These are phyloP conservation scores for Paragorgia papillata DNA, from an alignment of 92 coral and sea anemone genomes.

Conservation along the genomic window DNA sequence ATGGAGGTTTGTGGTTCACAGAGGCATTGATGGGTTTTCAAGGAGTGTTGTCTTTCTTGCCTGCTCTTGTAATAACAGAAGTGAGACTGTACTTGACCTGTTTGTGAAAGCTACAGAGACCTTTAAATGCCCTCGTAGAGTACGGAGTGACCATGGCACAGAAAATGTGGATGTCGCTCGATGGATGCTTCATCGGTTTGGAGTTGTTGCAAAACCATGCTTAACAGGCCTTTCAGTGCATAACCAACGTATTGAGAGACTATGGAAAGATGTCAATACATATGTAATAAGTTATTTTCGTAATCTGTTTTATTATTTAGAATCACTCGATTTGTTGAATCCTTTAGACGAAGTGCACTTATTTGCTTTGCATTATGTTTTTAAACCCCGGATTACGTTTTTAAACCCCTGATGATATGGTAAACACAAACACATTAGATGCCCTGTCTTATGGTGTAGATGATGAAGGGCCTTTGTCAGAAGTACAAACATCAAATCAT, in stretches of 20 bases:
- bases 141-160: constrained; percentile 58
- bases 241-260: constrained; percentile 47
- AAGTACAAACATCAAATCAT: constrained; percentile 58
- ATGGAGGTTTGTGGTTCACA: constrained; percentile 57
- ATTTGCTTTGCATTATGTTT: constrained; percentile 55
- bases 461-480: constrained; percentile 59
- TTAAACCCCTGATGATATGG: constrained; percentile 37
- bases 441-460: constrained; percentile 56
- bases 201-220: constrained; percentile 51
- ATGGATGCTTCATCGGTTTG: constrained; percentile 54
- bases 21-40: constrained; percentile 62
- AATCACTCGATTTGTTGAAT: constrained; percentile 34
- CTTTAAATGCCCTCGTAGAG: constrained; percentile 64
- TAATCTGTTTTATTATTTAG: constrained; percentile 26
- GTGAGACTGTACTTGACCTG: constrained; percentile 54
- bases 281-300: constrained; percentile 41
- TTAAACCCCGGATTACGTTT: constrained; percentile 44
- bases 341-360: constrained; percentile 55
- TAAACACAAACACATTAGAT: constrained; percentile 42
- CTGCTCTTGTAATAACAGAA: constrained; percentile 60
- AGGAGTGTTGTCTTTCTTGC: constrained; percentile 49
- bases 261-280: constrained; percentile 38
- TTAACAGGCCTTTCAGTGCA: constrained; percentile 14
- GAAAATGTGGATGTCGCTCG: constrained; percentile 60
- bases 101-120: constrained; percentile 48